These are phyloP conservation scores for Epinephelus fuscoguttatus DNA, from an alignment of 2,113 vertebrate species.

Conservation along the genomic window DNA sequence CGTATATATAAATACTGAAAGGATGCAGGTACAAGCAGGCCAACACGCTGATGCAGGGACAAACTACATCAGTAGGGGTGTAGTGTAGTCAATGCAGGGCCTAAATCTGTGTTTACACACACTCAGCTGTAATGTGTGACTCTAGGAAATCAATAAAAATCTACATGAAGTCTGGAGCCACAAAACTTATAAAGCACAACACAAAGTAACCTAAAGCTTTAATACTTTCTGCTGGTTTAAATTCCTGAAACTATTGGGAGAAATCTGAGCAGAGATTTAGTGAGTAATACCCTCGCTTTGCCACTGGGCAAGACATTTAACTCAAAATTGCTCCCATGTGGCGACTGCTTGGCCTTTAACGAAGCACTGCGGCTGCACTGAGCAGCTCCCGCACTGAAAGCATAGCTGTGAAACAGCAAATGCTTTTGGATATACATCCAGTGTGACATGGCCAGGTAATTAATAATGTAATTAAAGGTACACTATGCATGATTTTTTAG, in stretches of 20 bases:
- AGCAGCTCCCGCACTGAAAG: not conserved
- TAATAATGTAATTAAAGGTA: too few species aligned
- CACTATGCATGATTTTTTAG: too few species aligned
- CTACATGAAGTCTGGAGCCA: not conserved
- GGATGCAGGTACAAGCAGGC: slow-evolving; percentile 1
- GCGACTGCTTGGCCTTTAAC: not conserved
- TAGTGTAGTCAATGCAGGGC: not conserved
- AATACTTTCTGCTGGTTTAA: not conserved
- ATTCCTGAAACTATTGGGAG: not conserved
- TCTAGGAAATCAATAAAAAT: not conserved
- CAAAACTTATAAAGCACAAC: not conserved
- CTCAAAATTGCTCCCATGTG: not conserved
- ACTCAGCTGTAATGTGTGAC: not conserved
- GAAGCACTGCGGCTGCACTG: not conserved
- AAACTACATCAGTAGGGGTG: not conserved
- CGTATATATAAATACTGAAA: not conserved
- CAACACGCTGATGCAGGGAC: not conserved
- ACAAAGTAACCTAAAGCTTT: not conserved
- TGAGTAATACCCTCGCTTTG: not conserved
- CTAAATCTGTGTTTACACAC: not conserved
- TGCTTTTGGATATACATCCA: not conserved
- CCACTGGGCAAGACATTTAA: not conserved
- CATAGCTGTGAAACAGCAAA: not conserved
- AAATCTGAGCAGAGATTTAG: not conserved
- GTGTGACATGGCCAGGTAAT: not conserved